phyloP scores from a whole-genome alignment of 2,113 vertebrate genomes.

The Amphilophus citrinellus region DNA sequence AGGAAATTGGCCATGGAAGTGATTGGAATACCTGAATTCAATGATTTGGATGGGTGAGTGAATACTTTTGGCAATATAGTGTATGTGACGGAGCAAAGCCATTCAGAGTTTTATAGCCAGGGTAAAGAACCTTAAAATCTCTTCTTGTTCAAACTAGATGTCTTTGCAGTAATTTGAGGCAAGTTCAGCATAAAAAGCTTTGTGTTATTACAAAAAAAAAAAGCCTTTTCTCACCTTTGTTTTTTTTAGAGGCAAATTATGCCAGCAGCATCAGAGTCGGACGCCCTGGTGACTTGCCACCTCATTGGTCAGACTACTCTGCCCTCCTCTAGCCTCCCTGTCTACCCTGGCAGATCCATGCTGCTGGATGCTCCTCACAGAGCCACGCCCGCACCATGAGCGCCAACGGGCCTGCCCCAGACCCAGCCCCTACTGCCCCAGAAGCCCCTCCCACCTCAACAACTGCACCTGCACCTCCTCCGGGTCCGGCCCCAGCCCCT shows the following conservation, averaged over 20 bases:
- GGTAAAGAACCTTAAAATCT: background rate
- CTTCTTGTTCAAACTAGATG: background rate
- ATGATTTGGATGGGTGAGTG: too few relatives aligned
- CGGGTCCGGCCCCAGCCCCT: slow-evolving; percentile 63
- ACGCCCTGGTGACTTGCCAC: slow-evolving; percentile 93
- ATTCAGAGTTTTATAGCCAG: background rate
- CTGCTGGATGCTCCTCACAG: slow-evolving; percentile 90
- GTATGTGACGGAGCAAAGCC: background rate
- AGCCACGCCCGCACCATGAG: slow-evolving; percentile 97
- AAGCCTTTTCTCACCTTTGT: slow-evolving; percentile 7
- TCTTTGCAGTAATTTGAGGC: background rate
- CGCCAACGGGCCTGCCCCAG: slow-evolving; percentile 86
- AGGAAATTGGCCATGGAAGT: too few relatives aligned
- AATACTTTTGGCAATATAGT: too few relatives aligned
- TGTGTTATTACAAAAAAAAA: background rate
- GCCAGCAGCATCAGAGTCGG: slow-evolving; percentile 93
- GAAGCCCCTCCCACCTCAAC: slow-evolving; percentile 63
- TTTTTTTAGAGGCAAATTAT: slow-evolving; percentile 92
- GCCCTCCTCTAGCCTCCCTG: slow-evolving; percentile 85
- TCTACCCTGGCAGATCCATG: slow-evolving; percentile 97
- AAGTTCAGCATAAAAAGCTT: background rate
- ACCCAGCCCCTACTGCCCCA: slow-evolving; percentile 66
- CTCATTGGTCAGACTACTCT: slow-evolving; percentile 88
- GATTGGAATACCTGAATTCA: too few relatives aligned
- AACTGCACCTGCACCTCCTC: slow-evolving; percentile 59